A percentile compares a stretch with the other conserved stretches of the same genome.
These are phyloP conservation scores for Drosophila bipectinata DNA, from an alignment of 1,140 invertebrate species.

Conservation along the genomic window DNA sequence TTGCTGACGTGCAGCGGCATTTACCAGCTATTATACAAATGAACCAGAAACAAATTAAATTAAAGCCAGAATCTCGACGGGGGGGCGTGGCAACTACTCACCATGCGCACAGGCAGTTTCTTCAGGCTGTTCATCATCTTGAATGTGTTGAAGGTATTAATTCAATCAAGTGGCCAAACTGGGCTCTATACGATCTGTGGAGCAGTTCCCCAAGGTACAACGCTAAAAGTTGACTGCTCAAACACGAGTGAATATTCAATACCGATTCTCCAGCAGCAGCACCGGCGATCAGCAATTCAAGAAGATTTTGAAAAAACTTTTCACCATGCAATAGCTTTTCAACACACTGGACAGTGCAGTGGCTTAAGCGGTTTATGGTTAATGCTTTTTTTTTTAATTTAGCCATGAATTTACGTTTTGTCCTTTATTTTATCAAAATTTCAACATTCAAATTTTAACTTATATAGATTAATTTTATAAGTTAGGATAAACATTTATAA, in stretches of 20 bases:
- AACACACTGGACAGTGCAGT: too few species aligned
- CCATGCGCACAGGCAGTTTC: conserved; percentile 81
- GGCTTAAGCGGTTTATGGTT: not conserved
- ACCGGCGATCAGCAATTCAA: conserved; percentile 35
- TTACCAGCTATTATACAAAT: conserved; percentile 60
- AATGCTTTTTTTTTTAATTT: too few species aligned
- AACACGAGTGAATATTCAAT: conserved; percentile 51
- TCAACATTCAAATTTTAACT: too few species aligned
- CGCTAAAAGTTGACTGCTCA: conserved; percentile 56
- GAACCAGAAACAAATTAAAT: conserved; percentile 18
- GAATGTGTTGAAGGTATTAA: conserved; percentile 24
- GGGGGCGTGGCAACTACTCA: conserved; percentile 50
- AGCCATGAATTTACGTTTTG: too few species aligned
- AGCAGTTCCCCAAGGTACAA: conserved; percentile 27
- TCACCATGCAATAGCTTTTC: conserved; percentile 10
- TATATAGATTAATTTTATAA: too few species aligned
- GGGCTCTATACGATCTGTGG: conserved; percentile 23
- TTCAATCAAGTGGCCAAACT: conserved; percentile 45
- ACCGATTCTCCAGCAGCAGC: conserved; percentile 58
- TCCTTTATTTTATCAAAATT: too few species aligned
- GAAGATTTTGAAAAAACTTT: conserved; percentile 65
- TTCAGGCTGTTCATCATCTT: conserved; percentile 80
- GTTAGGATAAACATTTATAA: too few species aligned
- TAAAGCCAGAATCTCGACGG: not conserved
- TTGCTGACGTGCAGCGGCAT: conserved; percentile 78